Base-by-base conservation (phyloP, 2,797 vertebrate species). In the Emydoidea blandingii region DNA sequence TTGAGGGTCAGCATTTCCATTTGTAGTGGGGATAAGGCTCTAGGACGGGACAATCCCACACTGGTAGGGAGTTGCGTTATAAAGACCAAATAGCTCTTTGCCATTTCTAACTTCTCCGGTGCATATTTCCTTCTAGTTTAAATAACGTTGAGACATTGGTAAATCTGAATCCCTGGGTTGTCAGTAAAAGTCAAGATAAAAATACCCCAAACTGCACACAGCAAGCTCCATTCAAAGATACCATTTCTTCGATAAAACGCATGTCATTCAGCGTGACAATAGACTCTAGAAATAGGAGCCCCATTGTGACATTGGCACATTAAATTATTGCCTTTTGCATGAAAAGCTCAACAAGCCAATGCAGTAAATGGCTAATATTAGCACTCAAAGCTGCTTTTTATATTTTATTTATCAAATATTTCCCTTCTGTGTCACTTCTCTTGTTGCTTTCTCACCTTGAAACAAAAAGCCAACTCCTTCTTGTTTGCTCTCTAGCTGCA, bases 301-400 rank as follows among this genome's bases (percentile, higher is more conserved):
- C 85, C 50, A 83, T 88, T 96, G 92, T 96, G 94, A 95, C 62
- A 91, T 96, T 96, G 18, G 25, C 85, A 96, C 87, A n/a, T 93
- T 96, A 95, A 97, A 96, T 97, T 96, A 92, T 81, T 96, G 91
- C 68, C 83, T 97, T 96, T 97, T 92, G 76, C 92, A 90, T 94
- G 95, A 87, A 95, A 87, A 68, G 62, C 94, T 94, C 92, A 87
- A 92, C 89, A 79, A 96, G 37, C 86, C 89, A 93, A 96, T 97
- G 92, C 86, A 74, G 90, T 92, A 98, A 96, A 97, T 92, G 94
- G 89, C 83, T 96, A 92, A 96, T 95, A 95, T 94, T 91, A 93
- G 94, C 93, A 44, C 21, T 95, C 37, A 97, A 96, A 78, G 57
- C n/a, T 74, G 87, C 56, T 86, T 96, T 93, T 94, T 93, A 54